Percentiles rank a stretch among this genome's conserved stretches.
phyloP scores from a whole-genome alignment of 92 coral and sea anemone species.

The Bergia puertoricense region DNA sequence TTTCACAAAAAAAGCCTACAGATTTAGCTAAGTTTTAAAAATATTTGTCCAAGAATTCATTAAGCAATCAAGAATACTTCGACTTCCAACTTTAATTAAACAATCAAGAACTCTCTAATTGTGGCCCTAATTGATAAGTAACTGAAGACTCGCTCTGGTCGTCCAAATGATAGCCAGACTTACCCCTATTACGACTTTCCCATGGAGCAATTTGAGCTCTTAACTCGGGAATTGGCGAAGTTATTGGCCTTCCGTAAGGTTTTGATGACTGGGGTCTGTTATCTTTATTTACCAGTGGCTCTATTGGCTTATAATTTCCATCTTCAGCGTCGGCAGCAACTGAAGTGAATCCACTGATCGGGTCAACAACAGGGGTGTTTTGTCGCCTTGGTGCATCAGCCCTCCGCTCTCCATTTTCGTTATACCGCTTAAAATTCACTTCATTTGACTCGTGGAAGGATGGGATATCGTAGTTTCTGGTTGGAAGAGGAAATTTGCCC shows the following conservation, averaged over 20 bases:
- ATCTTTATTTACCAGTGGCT: slow-evolving; percentile 76
- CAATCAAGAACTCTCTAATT: slow-evolving; percentile 12
- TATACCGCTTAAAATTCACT: slow-evolving; percentile 65
- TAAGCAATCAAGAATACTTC: neutral
- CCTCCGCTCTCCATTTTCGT: slow-evolving; percentile 80
- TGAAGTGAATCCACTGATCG: slow-evolving; percentile 83
- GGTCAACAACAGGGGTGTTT: slow-evolving; percentile 87
- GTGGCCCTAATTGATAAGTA: neutral
- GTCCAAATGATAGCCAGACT: neutral
- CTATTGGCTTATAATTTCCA: slow-evolving; percentile 78
- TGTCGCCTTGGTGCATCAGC: slow-evolving; percentile 82
- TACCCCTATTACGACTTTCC: slow-evolving; percentile 74
- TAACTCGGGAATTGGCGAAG: slow-evolving; percentile 72
- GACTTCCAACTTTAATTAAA: neutral
- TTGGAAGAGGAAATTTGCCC: slow-evolving; percentile 74
- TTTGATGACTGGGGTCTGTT: slow-evolving; percentile 83
- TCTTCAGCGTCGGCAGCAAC: slow-evolving; percentile 90
- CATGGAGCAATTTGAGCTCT: slow-evolving; percentile 76
- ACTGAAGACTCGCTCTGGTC: neutral
- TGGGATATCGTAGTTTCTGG: slow-evolving; percentile 59
- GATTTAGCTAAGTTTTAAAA: no score
- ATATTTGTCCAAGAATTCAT: neutral
- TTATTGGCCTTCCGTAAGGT: slow-evolving; percentile 83
- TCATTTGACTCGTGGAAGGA: slow-evolving; percentile 84
- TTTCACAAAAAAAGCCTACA: neutral